Base-by-base conservation (phyloP, 2,888 invertebrate species). In the Bibio marci region DNA sequence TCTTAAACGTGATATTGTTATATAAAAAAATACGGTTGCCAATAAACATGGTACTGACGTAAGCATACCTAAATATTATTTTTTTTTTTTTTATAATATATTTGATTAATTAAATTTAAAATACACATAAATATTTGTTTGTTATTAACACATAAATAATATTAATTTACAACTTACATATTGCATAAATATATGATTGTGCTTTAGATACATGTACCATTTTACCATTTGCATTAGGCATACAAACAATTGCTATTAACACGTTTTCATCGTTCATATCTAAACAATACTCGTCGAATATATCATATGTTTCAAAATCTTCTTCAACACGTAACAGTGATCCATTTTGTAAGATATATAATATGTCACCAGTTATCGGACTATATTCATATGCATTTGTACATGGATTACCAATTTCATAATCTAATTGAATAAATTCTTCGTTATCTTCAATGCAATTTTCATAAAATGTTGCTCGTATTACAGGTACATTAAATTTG, bases 371-470 rank as follows among this genome's bases (percentile, higher is more conserved):
- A 7, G 41, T 39, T 8, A 50, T 44, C 30, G 51, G 50, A 32
- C 43, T 40, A 35, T 45, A 49, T 2, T 46, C 28, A 11, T 43
- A 41, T 3, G 47, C 27, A 13, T 39, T 8, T 14, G 12, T 28
- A 32, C 61, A 61, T 3, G 58, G 56, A 50, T 59, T 59, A 6
- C 57, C 59, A 35, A 57, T 53, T 41, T 54, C 53, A 27, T 53
- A 46, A 2, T 49, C 46, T 25, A 61, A 42, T 10, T 41, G 39
- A 1, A 58, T 47, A 3, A 37, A 30, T 3, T 46, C 42, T 45
- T 61, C 60, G 37, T 50, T 47, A 40, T 59, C 59, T 41, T 61
- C 61, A 25, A 61, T 60, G 43, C 61, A 62, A 37, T 57, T 54
- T 14, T 60, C 58, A 41, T 51, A 62, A 2, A 62, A 47, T 3